Base-by-base conservation (phyloP, 2,113 vertebrate genomes). In the Lasiurus cinereus region DNA sequence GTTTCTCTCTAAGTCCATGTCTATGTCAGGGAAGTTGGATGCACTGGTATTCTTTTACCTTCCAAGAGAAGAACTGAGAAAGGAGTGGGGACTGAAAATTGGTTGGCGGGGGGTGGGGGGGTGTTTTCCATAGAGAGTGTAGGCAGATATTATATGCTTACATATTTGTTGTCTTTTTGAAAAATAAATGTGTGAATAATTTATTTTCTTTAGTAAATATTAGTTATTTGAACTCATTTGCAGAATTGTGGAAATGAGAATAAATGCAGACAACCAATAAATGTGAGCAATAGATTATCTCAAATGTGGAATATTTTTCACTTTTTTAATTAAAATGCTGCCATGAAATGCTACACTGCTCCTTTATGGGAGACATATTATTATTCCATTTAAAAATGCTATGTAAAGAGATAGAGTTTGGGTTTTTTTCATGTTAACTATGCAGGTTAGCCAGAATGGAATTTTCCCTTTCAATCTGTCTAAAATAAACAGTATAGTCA, bases 71-170 rank as follows among this genome's bases (percentile, higher is more conserved):
- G 36, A 87, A 50, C 0, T 33, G 16, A 86, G 5, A 16, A 52
- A 12, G 3, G 0, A 29, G 5, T 36, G 8, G 43, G 2, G 24
- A 14, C 22, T 24, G 29, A 46, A 16, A 69, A 27, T 14, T 39
- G 16, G 21, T 86, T 92, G n/a, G n/a, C n/a, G n/a, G 0, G 1
- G 5, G 1, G 5, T 0, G 1, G 5, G 1, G 8, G 2, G 3
- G 11, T 12, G 8, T 80, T 76, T 85, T 52, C 2, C 24, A 12
- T 15, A 72, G 77, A 73, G 33, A 79, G 18, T 36, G 36, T 79
- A 69, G 36, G 31, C 10, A 62, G 48, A 70, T 12, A 18, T 18
- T 72, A 36, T 50, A 62, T 18, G 15, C 48, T 73, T 87, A 52
- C 3, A 54, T 19, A 54, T 39, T 70, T 93, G 0, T 66, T 62